Evolutionary conservation across 2,797 vertebrate species (phyloP).

Genomic region (Acropternis orthonyx): DNA sequence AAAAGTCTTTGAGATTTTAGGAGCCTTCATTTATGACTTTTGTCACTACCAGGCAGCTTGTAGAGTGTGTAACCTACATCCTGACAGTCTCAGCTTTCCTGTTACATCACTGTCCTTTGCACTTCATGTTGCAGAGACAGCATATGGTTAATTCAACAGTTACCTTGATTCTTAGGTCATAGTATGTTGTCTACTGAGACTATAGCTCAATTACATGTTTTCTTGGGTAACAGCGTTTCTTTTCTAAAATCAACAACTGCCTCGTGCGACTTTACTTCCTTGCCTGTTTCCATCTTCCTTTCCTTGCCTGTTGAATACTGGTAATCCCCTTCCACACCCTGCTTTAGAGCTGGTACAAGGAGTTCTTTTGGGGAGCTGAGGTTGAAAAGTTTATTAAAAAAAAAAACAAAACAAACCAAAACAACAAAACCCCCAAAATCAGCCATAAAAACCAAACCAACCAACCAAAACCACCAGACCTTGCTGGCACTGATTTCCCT

Average conservation of each 20-base stretch:
- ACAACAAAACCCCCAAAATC: background rate
- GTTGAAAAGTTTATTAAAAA: background rate
- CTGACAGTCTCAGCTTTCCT: background rate
- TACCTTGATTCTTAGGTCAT: background rate
- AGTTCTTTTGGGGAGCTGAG: background rate
- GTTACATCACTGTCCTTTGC: background rate
- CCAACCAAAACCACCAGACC: background rate
- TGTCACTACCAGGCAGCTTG: background rate
- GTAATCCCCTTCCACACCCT: background rate
- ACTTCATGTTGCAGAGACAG: background rate
- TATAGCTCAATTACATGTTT: background rate
- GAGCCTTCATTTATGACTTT: background rate
- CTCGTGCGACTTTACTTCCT: background rate
- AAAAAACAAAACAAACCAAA: background rate
- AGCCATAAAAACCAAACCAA: background rate
- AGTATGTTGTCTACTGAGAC: background rate
- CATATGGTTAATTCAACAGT: background rate
- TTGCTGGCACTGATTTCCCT: no score
- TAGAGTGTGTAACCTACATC: background rate
- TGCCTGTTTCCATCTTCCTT: background rate
- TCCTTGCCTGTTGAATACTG: background rate
- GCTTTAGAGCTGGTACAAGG: background rate
- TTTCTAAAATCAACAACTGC: background rate
- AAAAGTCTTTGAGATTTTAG: background rate
- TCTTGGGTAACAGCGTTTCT: background rate